Evolutionary conservation across 2,888 invertebrate species (phyloP).

Genomic region (Trichogramma evanescens): DNA sequence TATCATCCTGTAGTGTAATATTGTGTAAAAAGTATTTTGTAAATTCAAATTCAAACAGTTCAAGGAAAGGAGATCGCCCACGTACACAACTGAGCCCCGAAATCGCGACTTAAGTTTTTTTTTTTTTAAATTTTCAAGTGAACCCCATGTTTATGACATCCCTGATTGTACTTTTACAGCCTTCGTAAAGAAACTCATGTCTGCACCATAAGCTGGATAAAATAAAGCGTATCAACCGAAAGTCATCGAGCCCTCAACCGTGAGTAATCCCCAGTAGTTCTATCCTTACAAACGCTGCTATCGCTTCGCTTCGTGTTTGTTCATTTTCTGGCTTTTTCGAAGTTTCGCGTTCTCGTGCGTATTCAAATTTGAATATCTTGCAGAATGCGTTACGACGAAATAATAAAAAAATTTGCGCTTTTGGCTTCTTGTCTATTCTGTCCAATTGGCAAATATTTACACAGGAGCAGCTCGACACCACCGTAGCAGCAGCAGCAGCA

Average conservation of each 20-base stretch:
- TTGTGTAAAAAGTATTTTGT: no score
- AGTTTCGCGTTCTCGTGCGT: no score
- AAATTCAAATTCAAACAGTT: no score
- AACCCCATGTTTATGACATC: constrained; percentile 30
- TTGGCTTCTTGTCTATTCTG: neutral
- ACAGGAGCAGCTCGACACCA: no score
- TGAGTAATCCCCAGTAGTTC: constrained; percentile 38
- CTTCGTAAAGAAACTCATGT: constrained; percentile 75
- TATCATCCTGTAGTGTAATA: no score
- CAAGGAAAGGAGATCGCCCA: no score
- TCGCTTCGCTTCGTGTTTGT: constrained; percentile 7
- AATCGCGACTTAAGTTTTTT: neutral
- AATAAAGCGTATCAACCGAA: constrained; percentile 20
- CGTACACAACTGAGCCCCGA: no score
- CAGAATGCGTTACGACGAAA: neutral
- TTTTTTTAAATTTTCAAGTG: neutral
- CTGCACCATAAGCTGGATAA: constrained; percentile 45
- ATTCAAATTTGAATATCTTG: no score
- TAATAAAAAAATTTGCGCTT: neutral
- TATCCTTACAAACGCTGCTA: constrained; percentile 4
- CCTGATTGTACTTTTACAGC: constrained; percentile 55
- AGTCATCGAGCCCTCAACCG: constrained; percentile 32
- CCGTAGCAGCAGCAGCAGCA: no score
- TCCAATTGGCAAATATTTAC: no score
- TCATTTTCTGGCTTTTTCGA: no score